Evolutionary conservation across 1,140 invertebrate genomes (phyloP).

Genomic region (Nixonia krombeini): DNA sequence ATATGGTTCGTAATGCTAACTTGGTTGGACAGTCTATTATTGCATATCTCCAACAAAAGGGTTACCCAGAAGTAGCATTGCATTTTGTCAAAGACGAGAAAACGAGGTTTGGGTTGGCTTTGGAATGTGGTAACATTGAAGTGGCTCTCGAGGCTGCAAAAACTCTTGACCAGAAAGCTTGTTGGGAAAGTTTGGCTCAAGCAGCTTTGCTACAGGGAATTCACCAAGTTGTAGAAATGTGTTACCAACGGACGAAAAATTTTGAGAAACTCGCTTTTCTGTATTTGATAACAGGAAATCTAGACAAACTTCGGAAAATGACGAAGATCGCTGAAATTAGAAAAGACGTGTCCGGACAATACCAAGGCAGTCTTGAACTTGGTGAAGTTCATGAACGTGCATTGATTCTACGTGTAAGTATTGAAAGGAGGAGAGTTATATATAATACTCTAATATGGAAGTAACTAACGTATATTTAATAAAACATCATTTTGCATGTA

Average conservation of each 20-base stretch:
- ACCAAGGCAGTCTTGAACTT: conserved; percentile 92
- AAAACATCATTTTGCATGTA: too few relatives aligned
- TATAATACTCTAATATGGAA: too few relatives aligned
- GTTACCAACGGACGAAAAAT: conserved; percentile 99
- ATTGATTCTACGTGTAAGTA: conserved; percentile 88
- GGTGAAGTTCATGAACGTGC: conserved; percentile 94
- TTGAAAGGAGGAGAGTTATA: too few relatives aligned
- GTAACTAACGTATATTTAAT: too few relatives aligned
- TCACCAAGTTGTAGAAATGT: conserved; percentile 98
- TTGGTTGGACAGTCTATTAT: conserved; percentile 99
- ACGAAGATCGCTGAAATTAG: conserved; percentile 98
- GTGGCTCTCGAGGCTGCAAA: conserved; percentile 94
- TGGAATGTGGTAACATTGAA: conserved; percentile 99
- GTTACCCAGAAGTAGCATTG: conserved; percentile 99
- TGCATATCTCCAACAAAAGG: conserved; percentile 98
- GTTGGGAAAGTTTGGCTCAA: conserved; percentile 97
- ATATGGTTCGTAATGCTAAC: conserved; percentile 97
- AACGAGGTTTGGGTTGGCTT: conserved; percentile 94
- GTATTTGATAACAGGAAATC: conserved; percentile 98
- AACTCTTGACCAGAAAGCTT: conserved; percentile 91
- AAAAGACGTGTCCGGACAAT: conserved; percentile 96
- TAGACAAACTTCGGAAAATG: conserved; percentile 99
- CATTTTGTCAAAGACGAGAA: conserved; percentile 99
- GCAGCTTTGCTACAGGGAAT: conserved; percentile 95
- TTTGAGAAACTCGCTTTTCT: conserved; percentile 99